Evolutionary conservation across 1,140 invertebrate species (phyloP), one percentile per base, ranked within the genome.

Genomic region (Diorhabda elongata): DNA sequence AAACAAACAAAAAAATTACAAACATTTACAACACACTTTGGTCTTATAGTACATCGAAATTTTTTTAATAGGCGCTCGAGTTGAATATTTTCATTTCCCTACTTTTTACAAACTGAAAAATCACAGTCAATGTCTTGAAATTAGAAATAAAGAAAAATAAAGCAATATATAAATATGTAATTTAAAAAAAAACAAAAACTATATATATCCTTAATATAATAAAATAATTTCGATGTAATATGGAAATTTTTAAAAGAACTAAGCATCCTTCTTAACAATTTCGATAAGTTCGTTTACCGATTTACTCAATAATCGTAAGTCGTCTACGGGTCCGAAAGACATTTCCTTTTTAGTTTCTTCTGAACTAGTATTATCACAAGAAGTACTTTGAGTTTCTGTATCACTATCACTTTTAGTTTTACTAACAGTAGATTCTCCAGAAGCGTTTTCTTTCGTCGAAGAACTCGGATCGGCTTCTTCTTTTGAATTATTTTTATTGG

Each of bases 221-320:
- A 61, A 67, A 73, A 70, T 70, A 71, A 52, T n/a, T 52, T 52
- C 47, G 47, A 52, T 52, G 47, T 52, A 52, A n/a, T 52, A 52
- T 52, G 6, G n/a, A 6, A 8, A 8, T 52, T 52, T 52, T 3
- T n/a, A n/a, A 52, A 8, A 6, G 47, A n/a, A 52, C 47, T 69
- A 77, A 69, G 67, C 71, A 67, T 75, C 70, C 61, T 77, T 78
- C 47, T 80, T 72, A 58, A 79, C 73, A 68, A 80, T 74, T 59
- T 71, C 71, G 42, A 79, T 72, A 67, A 80, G 71, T 69, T 79
- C 78, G 64, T 76, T 75, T 59, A 80, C 73, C 57, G 74, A 75
- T 57, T 71, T 67, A 59, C 76, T 73, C 42, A 80, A 65, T 52
- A 80, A 64, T 69, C 78, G 76, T 61, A 80, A 68, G 66, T 78